Evolutionary conservation across 2,113 vertebrate genomes (phyloP).

Genomic region (Dasypus novemcinctus): DNA sequence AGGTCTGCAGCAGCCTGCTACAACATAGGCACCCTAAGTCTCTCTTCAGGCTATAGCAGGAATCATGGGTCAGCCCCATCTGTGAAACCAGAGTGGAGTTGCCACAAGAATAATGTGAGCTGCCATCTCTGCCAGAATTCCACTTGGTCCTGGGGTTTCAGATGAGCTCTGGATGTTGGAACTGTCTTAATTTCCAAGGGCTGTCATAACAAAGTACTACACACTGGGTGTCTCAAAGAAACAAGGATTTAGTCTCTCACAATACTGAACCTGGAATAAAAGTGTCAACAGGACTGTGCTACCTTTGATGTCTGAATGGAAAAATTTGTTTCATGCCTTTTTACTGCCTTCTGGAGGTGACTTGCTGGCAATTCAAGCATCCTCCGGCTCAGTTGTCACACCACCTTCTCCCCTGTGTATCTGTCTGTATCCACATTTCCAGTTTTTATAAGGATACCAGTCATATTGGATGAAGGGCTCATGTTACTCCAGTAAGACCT

Average conservation of each 20-base stretch:
- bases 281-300: fast-evolving
- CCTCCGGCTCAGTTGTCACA: fast-evolving
- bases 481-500: no score
- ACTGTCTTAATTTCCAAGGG: no score
- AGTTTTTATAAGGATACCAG: background rate
- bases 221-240: no score
- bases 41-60: background rate
- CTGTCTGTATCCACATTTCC: background rate
- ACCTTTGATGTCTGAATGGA: background rate
- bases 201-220: background rate
- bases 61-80: background rate
- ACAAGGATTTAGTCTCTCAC: fast-evolving
- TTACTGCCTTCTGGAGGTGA: no score
- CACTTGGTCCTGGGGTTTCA: background rate
- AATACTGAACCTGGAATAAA: background rate
- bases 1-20: fast-evolving
- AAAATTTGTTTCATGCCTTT: no score
- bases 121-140: fast-evolving
- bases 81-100: no score
- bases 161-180: background rate
- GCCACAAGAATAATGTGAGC: background rate
- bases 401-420: fast-evolving
- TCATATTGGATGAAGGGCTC: no score
- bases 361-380: no score
- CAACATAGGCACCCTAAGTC: no score